These are phyloP conservation scores for Bombylius discolor DNA, from an alignment of 2,888 invertebrate species.

Conservation along the genomic window DNA sequence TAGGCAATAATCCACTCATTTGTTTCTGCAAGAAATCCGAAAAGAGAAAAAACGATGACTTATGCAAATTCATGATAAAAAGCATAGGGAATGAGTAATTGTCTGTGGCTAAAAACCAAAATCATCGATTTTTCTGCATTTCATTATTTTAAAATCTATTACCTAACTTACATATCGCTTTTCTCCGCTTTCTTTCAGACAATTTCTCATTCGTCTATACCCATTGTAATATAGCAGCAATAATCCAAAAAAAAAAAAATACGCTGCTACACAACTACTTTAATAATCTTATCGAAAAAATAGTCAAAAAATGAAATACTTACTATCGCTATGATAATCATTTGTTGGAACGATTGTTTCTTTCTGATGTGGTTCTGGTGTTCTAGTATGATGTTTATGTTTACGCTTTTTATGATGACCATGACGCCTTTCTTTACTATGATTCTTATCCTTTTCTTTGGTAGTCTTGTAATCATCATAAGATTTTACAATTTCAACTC, in stretches of 20 bases:
- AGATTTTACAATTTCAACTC: background rate
- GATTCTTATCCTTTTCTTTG: background rate
- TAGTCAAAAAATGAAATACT: constrained; percentile 18
- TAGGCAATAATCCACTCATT: background rate
- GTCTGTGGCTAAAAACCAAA: background rate
- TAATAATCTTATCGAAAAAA: too few relatives aligned
- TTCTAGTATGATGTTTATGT: constrained; percentile 18
- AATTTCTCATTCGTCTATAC: constrained; percentile 4
- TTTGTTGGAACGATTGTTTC: constrained; percentile 18
- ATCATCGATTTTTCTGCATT: background rate
- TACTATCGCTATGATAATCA: constrained; percentile 36
- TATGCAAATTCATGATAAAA: constrained; percentile 2
- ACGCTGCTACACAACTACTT: too few relatives aligned
- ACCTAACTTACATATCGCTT: constrained; percentile 4
- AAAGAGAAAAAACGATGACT: constrained; percentile 11
- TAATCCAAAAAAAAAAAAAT: background rate
- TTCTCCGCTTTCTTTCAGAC: constrained; percentile 5
- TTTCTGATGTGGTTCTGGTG: background rate
- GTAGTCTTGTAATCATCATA: background rate
- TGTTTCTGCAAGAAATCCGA: background rate
- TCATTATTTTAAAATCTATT: background rate
- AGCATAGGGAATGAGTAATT: constrained; percentile 7
- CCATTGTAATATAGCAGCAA: too few relatives aligned
- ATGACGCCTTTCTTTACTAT: background rate
- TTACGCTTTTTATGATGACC: constrained; percentile 12